phyloP scores from a whole-genome alignment of 2,113 vertebrate species.

The Speoplatyrhinus poulsoni region DNA sequence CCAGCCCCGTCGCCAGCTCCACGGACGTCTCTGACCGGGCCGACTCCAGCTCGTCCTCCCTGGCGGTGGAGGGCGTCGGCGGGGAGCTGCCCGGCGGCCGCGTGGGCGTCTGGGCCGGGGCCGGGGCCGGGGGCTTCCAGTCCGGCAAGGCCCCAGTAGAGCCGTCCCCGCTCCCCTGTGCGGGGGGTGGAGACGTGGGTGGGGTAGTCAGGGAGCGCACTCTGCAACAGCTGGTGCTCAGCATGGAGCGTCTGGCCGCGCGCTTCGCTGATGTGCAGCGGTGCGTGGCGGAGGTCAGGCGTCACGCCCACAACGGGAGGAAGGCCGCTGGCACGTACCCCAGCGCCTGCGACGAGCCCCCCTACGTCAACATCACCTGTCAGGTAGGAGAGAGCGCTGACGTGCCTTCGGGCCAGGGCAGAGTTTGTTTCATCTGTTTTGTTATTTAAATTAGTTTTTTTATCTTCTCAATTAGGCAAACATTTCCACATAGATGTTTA shows the following conservation, averaged over 20 bases:
- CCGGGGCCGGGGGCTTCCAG: conserved; percentile 43
- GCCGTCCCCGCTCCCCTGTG: too few relatives aligned
- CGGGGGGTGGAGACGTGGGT: too few relatives aligned
- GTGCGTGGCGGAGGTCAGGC: conserved; percentile 80
- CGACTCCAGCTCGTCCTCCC: conserved; percentile 61
- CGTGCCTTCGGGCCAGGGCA: neutral
- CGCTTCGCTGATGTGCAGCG: conserved; percentile 83
- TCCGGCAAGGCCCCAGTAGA: conserved; percentile 54
- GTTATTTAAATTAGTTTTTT: too few relatives aligned
- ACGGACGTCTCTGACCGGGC: conserved; percentile 79
- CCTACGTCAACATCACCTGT: conserved; percentile 85
- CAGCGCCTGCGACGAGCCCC: conserved; percentile 78
- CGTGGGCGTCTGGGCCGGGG: conserved; percentile 52
- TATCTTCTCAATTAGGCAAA: too few relatives aligned
- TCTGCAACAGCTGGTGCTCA: conserved; percentile 70
- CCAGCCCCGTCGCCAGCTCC: conserved; percentile 76
- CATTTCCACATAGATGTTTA: too few relatives aligned
- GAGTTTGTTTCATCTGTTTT: neutral
- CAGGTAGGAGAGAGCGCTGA: conserved; percentile 82
- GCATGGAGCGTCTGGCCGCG: conserved; percentile 81
- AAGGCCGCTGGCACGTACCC: conserved; percentile 77
- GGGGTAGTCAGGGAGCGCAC: conserved; percentile 65
- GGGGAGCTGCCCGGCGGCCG: conserved; percentile 71
- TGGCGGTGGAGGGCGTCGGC: conserved; percentile 71
- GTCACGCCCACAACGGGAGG: conserved; percentile 79